Evolutionary conservation across 2,888 invertebrate species (phyloP).

Genomic region (Caenorhabditis macrosperma): DNA sequence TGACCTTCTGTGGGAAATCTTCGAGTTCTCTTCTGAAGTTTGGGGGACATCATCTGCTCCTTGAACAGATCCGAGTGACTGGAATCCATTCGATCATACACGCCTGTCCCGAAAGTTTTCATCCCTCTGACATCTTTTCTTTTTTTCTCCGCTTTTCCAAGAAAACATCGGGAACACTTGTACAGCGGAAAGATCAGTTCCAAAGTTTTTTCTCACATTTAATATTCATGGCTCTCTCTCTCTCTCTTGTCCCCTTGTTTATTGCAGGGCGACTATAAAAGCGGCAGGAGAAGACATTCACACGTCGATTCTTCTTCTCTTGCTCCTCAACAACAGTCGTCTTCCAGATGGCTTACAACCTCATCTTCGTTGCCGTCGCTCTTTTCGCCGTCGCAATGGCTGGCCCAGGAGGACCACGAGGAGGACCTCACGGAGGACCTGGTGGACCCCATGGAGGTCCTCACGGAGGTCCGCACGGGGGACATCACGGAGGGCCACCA

Average conservation of each 20-base stretch:
- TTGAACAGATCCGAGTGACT: too few relatives aligned
- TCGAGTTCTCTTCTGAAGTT: too few relatives aligned
- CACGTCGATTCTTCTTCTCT: background rate
- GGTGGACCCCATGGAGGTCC: conserved; percentile 16
- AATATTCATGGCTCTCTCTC: background rate
- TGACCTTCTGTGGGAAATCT: too few relatives aligned
- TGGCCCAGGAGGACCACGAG: conserved; percentile 4
- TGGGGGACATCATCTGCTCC: too few relatives aligned
- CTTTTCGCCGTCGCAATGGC: background rate
- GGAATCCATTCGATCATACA: too few relatives aligned
- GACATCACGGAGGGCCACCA: conserved; percentile 12
- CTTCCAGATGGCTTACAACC: background rate
- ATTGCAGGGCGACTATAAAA: background rate
- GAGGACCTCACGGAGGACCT: conserved; percentile 4
- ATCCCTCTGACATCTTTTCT: too few relatives aligned
- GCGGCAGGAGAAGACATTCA: background rate
- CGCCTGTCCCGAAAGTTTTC: too few relatives aligned
- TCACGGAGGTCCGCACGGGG: conserved; percentile 3
- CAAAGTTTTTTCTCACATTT: conserved; percentile 11
- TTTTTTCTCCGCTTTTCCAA: background rate
- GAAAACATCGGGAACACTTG: background rate
- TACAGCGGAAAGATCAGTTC: conserved; percentile 5
- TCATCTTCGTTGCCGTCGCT: background rate
- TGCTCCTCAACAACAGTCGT: background rate
- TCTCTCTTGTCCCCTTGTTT: background rate